Percentiles rank a stretch among this genome's conserved stretches.
These are phyloP conservation scores for Stegostoma tigrinum DNA, from an alignment of 2,113 vertebrate genomes.

Conservation along the genomic window DNA sequence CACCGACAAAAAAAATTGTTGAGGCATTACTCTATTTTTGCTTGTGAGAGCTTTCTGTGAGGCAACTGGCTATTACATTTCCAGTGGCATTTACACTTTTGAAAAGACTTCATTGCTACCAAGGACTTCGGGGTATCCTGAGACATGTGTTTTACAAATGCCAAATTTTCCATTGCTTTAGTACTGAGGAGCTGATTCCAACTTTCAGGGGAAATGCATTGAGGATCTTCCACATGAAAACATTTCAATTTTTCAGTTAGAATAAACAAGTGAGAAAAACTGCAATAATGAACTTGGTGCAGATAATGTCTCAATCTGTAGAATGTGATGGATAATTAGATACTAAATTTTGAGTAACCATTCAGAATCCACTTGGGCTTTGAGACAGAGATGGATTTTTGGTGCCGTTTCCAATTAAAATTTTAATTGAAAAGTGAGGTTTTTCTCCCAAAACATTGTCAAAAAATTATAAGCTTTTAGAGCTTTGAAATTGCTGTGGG, in stretches of 20 bases:
- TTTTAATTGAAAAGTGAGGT: slow-evolving; percentile 34
- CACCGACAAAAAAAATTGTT: neutral
- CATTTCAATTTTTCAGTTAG: neutral
- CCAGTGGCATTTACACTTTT: neutral
- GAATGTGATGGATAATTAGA: slow-evolving; percentile 29
- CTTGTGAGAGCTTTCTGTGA: neutral
- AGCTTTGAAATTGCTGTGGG: neutral
- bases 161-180: neutral
- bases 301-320: neutral
- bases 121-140: neutral
- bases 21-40: neutral
- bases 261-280: neutral
- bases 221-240: neutral
- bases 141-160: neutral
- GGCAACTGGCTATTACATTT: neutral
- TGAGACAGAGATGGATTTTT: slow-evolving; percentile 30
- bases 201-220: neutral
- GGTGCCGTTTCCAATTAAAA: slow-evolving; percentile 33
- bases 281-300: neutral
- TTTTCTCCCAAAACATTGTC: slow-evolving; percentile 31
- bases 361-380: slow-evolving; percentile 6
- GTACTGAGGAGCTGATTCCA: neutral
- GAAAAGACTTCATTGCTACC: neutral
- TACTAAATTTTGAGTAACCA: neutral
- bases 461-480: slow-evolving; percentile 35